phyloP scores from a whole-genome alignment of 2,888 invertebrate genomes.

The Empis stercorea region DNA sequence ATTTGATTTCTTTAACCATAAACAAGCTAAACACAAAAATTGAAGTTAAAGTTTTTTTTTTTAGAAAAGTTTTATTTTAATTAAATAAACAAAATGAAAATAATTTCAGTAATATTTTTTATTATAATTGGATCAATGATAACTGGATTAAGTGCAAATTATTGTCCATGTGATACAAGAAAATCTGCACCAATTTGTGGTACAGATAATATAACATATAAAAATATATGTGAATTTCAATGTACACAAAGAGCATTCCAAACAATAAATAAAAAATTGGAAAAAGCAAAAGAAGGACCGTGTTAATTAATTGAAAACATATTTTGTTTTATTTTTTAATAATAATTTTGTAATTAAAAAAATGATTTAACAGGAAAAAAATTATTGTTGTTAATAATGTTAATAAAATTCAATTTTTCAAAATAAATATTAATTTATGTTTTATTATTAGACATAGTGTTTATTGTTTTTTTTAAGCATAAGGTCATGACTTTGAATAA shows the following conservation, averaged over 20 bases:
- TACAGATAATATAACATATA: slow-evolving; percentile 81
- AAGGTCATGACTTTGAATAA: no score
- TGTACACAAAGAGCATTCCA: slow-evolving; percentile 46
- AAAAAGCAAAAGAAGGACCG: not conserved
- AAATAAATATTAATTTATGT: no score
- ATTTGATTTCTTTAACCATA: no score
- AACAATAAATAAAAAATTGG: slow-evolving; percentile 18
- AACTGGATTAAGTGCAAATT: slow-evolving; percentile 19
- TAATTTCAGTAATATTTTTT: slow-evolving; percentile 13
- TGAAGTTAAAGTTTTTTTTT: no score
- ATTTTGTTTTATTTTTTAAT: not conserved
- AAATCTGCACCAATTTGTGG: slow-evolving; percentile 82
- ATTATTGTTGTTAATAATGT: no score
- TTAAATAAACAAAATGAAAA: slow-evolving; percentile 20
- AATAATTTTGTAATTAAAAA: no score
- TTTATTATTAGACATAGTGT: no score
- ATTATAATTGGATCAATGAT: slow-evolving; percentile 14
- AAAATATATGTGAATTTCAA: slow-evolving; percentile 91
- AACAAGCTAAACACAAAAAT: no score
- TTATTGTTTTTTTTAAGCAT: no score
- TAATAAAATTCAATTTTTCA: no score
- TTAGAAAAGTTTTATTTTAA: no score
- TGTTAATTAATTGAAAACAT: not conserved
- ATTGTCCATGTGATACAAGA: slow-evolving; percentile 76
- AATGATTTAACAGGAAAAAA: no score